These are phyloP conservation scores for Papilio helenus DNA, from an alignment of 1,140 invertebrate species.

Conservation along the genomic window DNA sequence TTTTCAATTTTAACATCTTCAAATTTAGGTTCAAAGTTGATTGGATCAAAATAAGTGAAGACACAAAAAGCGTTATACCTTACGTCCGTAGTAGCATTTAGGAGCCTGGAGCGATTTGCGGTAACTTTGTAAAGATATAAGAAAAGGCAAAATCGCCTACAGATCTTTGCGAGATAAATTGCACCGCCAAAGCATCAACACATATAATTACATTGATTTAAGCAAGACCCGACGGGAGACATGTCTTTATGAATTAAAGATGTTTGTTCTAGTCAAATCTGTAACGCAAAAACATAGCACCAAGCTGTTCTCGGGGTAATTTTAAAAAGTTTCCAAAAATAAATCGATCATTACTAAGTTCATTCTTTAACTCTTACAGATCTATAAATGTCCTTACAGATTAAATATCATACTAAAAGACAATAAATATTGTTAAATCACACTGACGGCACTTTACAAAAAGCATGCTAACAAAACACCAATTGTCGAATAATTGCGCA, in stretches of 20 bases:
- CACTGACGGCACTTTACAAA: neutral
- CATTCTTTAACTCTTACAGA: no score
- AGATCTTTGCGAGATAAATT: slow-evolving; percentile 65
- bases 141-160: slow-evolving; percentile 61
- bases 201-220: slow-evolving; percentile 71
- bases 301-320: neutral
- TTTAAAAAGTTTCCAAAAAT: neutral
- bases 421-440: neutral
- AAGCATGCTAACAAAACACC: neutral
- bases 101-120: slow-evolving; percentile 73
- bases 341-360: neutral
- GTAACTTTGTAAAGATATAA: slow-evolving; percentile 69
- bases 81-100: slow-evolving; percentile 78
- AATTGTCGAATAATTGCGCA: neutral
- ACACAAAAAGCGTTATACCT: slow-evolving; percentile 73
- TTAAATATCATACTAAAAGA: neutral
- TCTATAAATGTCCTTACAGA: no score
- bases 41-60: slow-evolving; percentile 48
- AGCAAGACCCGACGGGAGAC: slow-evolving; percentile 56
- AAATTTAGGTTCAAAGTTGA: slow-evolving; percentile 51
- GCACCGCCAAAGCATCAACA: slow-evolving; percentile 59
- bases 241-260: slow-evolving; percentile 55
- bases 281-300: neutral
- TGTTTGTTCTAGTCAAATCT: slow-evolving; percentile 28
- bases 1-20: slow-evolving; percentile 50